Percentiles rank a stretch among this genome's conserved stretches.
These are phyloP conservation scores for Tuta absoluta DNA, from an alignment of 2,888 invertebrate species.

Conservation along the genomic window DNA sequence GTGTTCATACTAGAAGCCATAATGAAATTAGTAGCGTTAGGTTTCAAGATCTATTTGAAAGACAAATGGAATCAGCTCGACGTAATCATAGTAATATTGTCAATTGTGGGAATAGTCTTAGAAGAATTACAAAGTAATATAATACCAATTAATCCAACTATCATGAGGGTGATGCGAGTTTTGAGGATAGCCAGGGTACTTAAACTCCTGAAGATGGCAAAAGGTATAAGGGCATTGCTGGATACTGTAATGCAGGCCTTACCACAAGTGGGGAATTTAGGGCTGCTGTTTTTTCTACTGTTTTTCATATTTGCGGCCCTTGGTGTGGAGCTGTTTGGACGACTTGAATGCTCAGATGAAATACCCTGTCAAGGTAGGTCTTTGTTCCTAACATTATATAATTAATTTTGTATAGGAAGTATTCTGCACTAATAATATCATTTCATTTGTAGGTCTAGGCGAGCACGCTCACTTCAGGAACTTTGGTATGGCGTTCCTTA, in stretches of 20 bases:
- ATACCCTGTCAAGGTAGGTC: conserved; percentile 94
- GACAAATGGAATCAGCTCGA: conserved; percentile 99
- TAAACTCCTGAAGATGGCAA: conserved; percentile 99
- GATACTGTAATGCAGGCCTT: conserved; percentile 99
- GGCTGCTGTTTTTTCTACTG: conserved; percentile 97
- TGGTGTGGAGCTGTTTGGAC: conserved; percentile 98
- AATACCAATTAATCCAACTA: conserved; percentile 99
- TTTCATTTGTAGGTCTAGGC: conserved; percentile 84
- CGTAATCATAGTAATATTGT: conserved; percentile 97
- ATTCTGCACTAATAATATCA: neutral
- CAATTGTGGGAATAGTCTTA: conserved; percentile 97
- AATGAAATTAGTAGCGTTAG: conserved; percentile 97
- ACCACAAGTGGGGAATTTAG: conserved; percentile 99
- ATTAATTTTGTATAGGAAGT: neutral
- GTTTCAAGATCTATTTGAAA: conserved; percentile 93
- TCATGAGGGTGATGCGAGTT: conserved; percentile 99
- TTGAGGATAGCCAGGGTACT: conserved; percentile 98
- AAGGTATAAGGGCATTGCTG: conserved; percentile 97
- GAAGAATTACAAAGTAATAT: conserved; percentile 99
- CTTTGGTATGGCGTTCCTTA: conserved; percentile 99
- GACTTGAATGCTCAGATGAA: conserved; percentile 95
- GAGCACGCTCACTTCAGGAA: conserved; percentile 99
- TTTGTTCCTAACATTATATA: conserved; percentile 1
- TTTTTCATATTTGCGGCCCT: conserved; percentile 99
- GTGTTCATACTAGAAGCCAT: conserved; percentile 98